Evolutionary conservation across 2,113 vertebrate species (phyloP).

Genomic region (Sturnus vulgaris): DNA sequence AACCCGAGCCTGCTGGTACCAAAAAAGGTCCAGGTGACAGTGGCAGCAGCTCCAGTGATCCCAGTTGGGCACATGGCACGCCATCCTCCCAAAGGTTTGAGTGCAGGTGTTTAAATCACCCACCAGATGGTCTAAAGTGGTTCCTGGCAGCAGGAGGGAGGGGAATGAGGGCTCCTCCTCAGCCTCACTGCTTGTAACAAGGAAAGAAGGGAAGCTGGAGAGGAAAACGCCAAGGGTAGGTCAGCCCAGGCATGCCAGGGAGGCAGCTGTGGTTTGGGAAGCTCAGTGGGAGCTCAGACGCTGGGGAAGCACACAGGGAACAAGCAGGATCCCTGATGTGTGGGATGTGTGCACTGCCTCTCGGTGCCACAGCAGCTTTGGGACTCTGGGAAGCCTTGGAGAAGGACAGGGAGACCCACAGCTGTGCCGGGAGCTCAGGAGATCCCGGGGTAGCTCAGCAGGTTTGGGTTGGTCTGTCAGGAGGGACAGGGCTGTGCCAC

Average conservation of each 20-base stretch:
- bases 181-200: background rate
- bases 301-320: background rate
- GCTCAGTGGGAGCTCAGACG: background rate
- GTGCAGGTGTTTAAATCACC: background rate
- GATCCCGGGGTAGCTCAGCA: background rate
- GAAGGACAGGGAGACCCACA: background rate
- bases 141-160: background rate
- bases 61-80: background rate
- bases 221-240: background rate
- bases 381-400: background rate
- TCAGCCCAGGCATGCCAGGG: background rate
- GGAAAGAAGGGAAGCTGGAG: background rate
- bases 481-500: background rate
- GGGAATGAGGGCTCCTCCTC: background rate
- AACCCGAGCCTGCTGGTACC: background rate
- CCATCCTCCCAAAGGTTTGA: background rate
- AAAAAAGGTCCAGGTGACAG: background rate
- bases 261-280: background rate
- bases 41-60: background rate
- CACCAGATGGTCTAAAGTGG: background rate
- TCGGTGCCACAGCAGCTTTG: rapidly evolving
- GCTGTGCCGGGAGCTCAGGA: background rate
- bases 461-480: background rate
- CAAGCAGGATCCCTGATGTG: background rate
- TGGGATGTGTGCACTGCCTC: background rate